Base-by-base conservation (phyloP, 2,888 invertebrate species). In the Phoronis australis region DNA sequence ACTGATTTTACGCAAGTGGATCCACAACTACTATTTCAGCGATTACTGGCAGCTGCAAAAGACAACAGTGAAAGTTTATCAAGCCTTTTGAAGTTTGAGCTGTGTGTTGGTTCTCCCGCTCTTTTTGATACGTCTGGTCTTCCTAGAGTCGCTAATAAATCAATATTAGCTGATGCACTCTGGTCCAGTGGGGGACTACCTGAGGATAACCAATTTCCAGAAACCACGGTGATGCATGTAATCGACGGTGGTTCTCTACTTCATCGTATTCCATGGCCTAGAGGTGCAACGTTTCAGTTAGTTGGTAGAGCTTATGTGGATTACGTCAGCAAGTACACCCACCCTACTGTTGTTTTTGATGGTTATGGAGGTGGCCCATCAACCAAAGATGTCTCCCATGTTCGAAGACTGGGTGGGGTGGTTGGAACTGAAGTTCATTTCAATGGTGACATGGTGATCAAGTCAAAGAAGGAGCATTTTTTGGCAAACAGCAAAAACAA, bases 401-500 rank as follows among this genome's bases (percentile, higher is more conserved):
- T 41, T n/a, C 41, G 62, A 40, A 24, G 62, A 38, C 46, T 47
- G 20, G 51, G 51, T 25, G 56, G 57, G 37, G 18, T 49, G 4
- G 41, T n/a, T 12, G 45, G 51, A 9, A 39, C 54, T 12, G 48
- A 45, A 20, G 50, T 62, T 3, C 23, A 24, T 5, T 63, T 65
- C 38, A 44, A 43, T 15, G 50, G 23, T n/a, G 40, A 47, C 37
- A 62, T 57, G 31, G 24, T 47, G 9, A 49, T 59, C 24, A 50
- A 37, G 22, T 27, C 40, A 6, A 63, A 57, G 42, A 65, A 61
- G 41, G 61, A 62, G 4, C 4, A 42, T 2, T 61, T 66, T 47
- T 45, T 64, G 2, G 40, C 52, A 20, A 64, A 64, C 46, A 23
- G 18, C 12, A 44, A 48, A 31, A 65, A 65, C 56, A 65, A 63